Evolutionary conservation across 2,797 vertebrate genomes (phyloP).

Genomic region (Garrulus glandarius): DNA sequence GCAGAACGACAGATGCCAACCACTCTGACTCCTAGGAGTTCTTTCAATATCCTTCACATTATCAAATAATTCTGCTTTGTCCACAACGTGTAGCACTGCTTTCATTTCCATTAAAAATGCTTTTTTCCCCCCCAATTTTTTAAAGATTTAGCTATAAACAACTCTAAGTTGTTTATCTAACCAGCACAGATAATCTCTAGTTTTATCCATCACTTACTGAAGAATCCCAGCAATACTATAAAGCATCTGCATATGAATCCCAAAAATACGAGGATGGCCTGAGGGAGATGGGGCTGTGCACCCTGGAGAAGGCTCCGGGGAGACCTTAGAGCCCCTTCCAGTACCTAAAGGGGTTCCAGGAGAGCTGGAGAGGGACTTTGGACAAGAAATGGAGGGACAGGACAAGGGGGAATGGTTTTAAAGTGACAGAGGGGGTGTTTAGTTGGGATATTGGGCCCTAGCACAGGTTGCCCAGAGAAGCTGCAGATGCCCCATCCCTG

Average conservation of each 20-base stretch:
- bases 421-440: neutral
- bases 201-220: neutral
- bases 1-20: neutral
- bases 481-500: neutral
- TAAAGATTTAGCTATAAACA: neutral
- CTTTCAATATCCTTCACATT: neutral
- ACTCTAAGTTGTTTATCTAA: neutral
- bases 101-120: neutral
- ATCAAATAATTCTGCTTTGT: neutral
- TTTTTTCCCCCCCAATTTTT: accelerated
- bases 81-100: neutral
- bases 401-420: neutral
- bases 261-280: neutral
- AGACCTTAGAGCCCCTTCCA: neutral
- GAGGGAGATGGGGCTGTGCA: neutral
- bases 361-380: neutral
- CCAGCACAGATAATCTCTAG: neutral
- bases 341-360: neutral
- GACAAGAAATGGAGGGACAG: neutral
- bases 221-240: neutral
- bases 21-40: neutral
- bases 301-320: neutral
- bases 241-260: neutral
- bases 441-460: neutral
- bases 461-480: neutral